Evolutionary conservation across 2,888 invertebrate species (phyloP).

Genomic region (Hirtodrosophila histrioides): DNA sequence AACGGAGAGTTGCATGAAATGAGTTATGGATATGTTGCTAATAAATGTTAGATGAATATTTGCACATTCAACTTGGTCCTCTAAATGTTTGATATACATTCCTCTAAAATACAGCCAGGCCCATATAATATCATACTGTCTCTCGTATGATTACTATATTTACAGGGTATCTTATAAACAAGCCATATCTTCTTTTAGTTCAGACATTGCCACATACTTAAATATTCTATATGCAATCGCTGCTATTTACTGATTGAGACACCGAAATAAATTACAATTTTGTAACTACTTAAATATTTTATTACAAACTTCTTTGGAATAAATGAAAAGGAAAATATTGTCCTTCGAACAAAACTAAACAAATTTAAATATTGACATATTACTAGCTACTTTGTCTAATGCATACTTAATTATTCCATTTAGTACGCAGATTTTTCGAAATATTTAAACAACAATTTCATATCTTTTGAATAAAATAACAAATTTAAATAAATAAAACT

Average conservation of each 20-base stretch:
- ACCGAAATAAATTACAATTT: constrained; percentile 1
- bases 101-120: too few relatives aligned
- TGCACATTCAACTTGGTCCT: constrained; percentile 9
- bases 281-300: constrained; percentile 3
- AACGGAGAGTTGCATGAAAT: neutral
- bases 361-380: neutral
- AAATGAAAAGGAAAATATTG: too few relatives aligned
- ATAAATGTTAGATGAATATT: constrained; percentile 4
- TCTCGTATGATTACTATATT: too few relatives aligned
- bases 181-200: too few relatives aligned
- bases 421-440: neutral
- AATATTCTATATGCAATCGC: constrained; percentile 6
- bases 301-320: neutral
- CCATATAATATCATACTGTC: too few relatives aligned
- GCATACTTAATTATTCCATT: constrained; percentile 28
- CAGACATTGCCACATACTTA: neutral
- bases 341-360: constrained; percentile 6
- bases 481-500: neutral
- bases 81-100: too few relatives aligned
- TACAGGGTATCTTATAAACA: neutral
- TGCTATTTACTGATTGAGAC: neutral
- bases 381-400: neutral
- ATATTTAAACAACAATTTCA: constrained; percentile 5
- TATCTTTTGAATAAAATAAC: too few relatives aligned
- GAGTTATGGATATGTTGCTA: constrained; percentile 1